These are phyloP conservation scores for Octodon degus DNA, from an alignment of 2,113 vertebrate genomes.

Conservation along the genomic window DNA sequence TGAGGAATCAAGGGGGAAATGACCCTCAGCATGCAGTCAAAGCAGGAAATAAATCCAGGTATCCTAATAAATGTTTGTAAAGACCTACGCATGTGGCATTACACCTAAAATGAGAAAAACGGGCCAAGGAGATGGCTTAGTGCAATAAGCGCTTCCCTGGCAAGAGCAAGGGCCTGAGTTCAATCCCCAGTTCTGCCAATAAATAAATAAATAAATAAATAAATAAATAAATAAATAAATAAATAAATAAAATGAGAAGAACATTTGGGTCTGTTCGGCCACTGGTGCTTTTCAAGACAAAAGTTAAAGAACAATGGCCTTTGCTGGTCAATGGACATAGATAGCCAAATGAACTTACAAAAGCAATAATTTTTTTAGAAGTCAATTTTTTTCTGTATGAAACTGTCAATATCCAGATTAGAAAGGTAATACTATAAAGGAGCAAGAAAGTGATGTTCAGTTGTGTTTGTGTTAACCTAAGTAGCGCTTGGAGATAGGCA, in stretches of 20 bases:
- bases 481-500: conserved; percentile 89
- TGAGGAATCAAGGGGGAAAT: background rate
- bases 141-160: too few relatives aligned
- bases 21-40: background rate
- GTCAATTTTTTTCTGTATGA: conserved; percentile 88
- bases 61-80: background rate
- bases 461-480: conserved; percentile 84
- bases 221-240: background rate
- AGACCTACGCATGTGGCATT: background rate
- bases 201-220: background rate
- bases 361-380: conserved; percentile 81
- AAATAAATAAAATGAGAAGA: background rate
- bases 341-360: conserved; percentile 83
- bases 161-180: too few relatives aligned
- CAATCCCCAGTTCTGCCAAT: too few relatives aligned
- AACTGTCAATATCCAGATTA: conserved; percentile 90
- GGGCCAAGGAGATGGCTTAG: too few relatives aligned
- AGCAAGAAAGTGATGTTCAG: conserved; percentile 82
- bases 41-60: background rate
- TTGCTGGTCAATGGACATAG: conserved; percentile 84
- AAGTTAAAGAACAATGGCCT: conserved; percentile 65
- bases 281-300: background rate
- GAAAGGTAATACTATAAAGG: conserved; percentile 83
- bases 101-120: background rate
- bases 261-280: background rate